Evolutionary conservation across 2,888 invertebrate genomes (phyloP), one percentile per base, ranked within the genome.

Genomic region (Trissoscelio sp.): DNA sequence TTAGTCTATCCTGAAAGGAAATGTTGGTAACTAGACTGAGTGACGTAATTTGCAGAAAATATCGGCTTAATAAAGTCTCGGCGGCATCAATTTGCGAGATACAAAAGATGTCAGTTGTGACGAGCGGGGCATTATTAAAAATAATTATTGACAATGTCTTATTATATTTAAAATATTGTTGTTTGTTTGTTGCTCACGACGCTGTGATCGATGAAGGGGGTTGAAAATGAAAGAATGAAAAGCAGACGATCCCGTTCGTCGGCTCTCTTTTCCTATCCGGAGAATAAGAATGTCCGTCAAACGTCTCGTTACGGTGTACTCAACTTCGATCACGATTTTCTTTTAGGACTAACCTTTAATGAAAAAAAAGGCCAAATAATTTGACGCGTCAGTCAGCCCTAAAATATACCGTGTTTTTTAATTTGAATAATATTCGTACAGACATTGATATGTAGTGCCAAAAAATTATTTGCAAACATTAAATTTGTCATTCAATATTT

Each of bases 281-380:
- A 88, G 89, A 89, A 89, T 89, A 88, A 88, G 86, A 87, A 86
- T 88, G 90, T 90, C 90, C 85, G 84, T 90, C 90, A 90, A 89
- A 90, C 86, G 90, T 90, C 90, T 90, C 87, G 88, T 90, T 90
- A 90, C 84, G 81, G 48, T 44, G 70, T 78, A 73, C 83, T 77
- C 82, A 66, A 75, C 80, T 81, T 77, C 70, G 79, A 77, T 81
- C 69, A 72, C 74, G 83, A 80, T 80, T 84, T 85, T 83, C 79
- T 82, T 86, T 83, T 84, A 69, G 58, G 55, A 72, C 81, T 83
- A 84, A 83, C 84, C 83, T 83, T 82, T 88, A 86, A 88, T 88
- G 85, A 88, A 87, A 87, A 46, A 77, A 88, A 84, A 86, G n/a
- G 83, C 81, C 83, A 85, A 86, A 87, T 86, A 86, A 85, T 87